These are phyloP conservation scores for Daboia siamensis DNA, from an alignment of 2,113 vertebrate genomes.

Conservation along the genomic window DNA sequence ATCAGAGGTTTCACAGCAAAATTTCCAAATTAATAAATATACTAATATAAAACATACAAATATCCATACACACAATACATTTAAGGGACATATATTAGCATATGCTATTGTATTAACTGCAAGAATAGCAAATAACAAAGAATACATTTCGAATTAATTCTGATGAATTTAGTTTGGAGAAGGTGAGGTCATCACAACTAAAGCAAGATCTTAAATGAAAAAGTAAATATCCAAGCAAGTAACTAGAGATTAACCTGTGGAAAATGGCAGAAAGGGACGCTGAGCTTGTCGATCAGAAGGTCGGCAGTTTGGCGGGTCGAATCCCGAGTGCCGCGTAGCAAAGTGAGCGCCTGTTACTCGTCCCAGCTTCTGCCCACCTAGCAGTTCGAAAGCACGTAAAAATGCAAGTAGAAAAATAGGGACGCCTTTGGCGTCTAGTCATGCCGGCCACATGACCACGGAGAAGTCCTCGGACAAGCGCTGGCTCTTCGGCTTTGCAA, in stretches of 20 bases:
- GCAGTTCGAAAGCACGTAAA: no score
- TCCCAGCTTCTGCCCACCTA: no score
- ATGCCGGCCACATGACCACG: no score
- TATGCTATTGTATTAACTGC: not conserved
- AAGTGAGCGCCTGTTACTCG: no score
- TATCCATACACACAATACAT: not conserved
- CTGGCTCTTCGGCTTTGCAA: no score
- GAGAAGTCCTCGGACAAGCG: no score
- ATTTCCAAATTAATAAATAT: not conserved
- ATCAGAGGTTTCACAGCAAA: conserved; percentile 1
- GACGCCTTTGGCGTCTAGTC: no score
- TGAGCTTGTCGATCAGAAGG: no score
- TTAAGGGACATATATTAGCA: not conserved
- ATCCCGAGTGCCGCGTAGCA: no score
- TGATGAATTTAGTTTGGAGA: not conserved
- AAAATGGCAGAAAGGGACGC: not conserved
- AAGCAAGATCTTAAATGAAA: not conserved
- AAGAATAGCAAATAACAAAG: not conserved
- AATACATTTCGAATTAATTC: not conserved
- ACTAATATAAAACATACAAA: not conserved
- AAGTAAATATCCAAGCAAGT: not conserved
- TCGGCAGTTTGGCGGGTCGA: no score
- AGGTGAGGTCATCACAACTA: not conserved
- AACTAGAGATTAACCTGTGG: not conserved
- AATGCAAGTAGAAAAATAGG: no score